Evolutionary conservation across 1,140 invertebrate genomes (phyloP), one percentile per base, ranked within the genome.

Genomic region (Drosophila pruinosa): DNA sequence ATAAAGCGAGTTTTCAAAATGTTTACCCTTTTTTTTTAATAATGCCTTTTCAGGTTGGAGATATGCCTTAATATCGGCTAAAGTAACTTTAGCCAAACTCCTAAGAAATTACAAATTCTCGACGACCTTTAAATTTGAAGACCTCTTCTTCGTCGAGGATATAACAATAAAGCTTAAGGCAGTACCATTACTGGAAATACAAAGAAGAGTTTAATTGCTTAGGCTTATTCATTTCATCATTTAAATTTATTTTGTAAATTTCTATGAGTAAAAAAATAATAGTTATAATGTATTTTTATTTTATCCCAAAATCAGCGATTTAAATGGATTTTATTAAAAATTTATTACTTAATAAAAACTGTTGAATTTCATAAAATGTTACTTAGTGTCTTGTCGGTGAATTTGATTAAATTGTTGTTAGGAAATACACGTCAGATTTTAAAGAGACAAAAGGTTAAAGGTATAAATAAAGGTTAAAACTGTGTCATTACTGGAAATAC

Each of bases 101-200:
- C 17, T 90, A 17, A 71, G 85, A 26, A 90, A 90, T 14, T 90
- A 69, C 39, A 65, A 47, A 3, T 90, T 90, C 43, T 67, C 56
- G 15, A 90, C 89, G 0, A 75, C 62, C 12, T 90, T 88, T 61
- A 63, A 79, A 3, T 90, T 90, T 53, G 43, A 80, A 41, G 70
- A 88, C 65, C 76, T 90, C 34, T 67, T 72, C 24, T 90, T 83
- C 48, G 72, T 90, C n/a, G 88, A 90, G 45, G 89, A 90, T 48
- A 89, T 90, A 48, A 90, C 89, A 0, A 67, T 90, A 12, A 90
- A 90, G 39, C 39, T 90, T 0, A 88, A 77, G 26, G 39, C 43
- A 45, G 73, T 69, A 15, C 89, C 89, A 3, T 47, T 76, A 5
- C 17, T 90, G 38, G 50, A 75, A 48, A 1, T 83, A 0, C 47